Evolutionary conservation across 2,113 vertebrate species (phyloP).

Genomic region (Chaenogobius annularis): DNA sequence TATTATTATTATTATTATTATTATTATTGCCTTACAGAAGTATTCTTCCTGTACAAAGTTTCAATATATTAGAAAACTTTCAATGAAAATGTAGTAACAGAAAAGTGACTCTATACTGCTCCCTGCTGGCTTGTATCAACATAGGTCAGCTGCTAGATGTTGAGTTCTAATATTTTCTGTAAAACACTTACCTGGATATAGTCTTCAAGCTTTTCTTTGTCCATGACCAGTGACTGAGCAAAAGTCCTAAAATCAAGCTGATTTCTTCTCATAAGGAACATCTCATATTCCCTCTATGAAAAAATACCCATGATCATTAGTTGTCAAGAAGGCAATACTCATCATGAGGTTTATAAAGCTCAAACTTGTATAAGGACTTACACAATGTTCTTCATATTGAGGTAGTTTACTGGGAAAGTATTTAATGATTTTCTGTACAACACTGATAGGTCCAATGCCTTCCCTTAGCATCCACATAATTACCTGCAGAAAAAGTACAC

Average conservation of each 20-base stretch:
- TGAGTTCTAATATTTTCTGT: not conserved
- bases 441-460: slow-evolving; percentile 42
- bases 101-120: not conserved
- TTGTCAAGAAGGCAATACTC: not conserved
- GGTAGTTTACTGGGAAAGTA: slow-evolving; percentile 69
- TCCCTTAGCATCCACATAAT: slow-evolving; percentile 75
- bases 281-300: slow-evolving; percentile 58
- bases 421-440: slow-evolving; percentile 51
- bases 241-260: slow-evolving; percentile 69
- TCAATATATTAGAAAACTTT: not conserved
- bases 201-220: slow-evolving; percentile 45
- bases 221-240: slow-evolving; percentile 57
- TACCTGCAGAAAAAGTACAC: slow-evolving; percentile 46
- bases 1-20: too few relatives aligned
- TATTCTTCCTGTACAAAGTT: too few relatives aligned
- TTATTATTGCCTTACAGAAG: too few relatives aligned
- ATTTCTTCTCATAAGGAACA: slow-evolving; percentile 73
- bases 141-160: not conserved
- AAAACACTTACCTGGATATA: slow-evolving; percentile 58
- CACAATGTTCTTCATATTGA: slow-evolving; percentile 71
- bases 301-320: not conserved
- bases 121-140: slow-evolving; percentile 20
- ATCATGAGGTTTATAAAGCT: not conserved
- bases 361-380: slow-evolving; percentile 26
- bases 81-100: not conserved